Base-by-base conservation (phyloP, 1,140 invertebrate genomes). In the Cotesia chilonis region DNA sequence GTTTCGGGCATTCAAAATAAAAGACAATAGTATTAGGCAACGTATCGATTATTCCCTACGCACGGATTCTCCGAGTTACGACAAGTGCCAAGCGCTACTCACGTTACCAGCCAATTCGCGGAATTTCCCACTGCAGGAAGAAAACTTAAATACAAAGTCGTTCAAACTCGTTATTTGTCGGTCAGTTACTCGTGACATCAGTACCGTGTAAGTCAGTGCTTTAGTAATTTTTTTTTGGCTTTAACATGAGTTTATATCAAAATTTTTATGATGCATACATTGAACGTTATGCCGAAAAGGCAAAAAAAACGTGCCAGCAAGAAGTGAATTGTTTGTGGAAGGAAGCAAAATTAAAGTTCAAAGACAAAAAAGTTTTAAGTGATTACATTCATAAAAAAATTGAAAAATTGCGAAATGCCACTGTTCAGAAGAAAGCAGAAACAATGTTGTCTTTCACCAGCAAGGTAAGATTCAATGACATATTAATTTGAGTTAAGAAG, bases 271-370 rank as follows among this genome's bases (percentile, higher is more conserved):
- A 68, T 17, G 66, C 66, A n/a, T 68, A 54, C 51, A 47, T 52
- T 10, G 54, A 68, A 51, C 51, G 66, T 0, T 35, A 68, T 17
- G 66, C 52, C 66, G 12, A 51, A 10, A 68, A 51, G 66, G 14
- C 0, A 14, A 14, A 54, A 37, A 10, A 68, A 68, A 47, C 51
- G 52, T 68, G 66, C 12, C 47, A 68, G 17, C 38, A 68, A 5
- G 66, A 68, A 10, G 66, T 68, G 41, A 68, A 10, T 20, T 52
- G 52, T 10, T 65, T 65, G 37, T 65, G 63, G 63, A 68, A 68
- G n/a, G 17, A 37, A 47, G 66, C 66, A 10, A 68, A 68, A 17
- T 47, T 52, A 38, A 68, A 35, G 1, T 68, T 68, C 28, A 37
- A 37, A 47, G 52, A 68, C 9, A 51, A 68, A 35, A 47, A 51